These are phyloP conservation scores for Xylota segnis DNA, from an alignment of 2,888 invertebrate species.

Conservation along the genomic window DNA sequence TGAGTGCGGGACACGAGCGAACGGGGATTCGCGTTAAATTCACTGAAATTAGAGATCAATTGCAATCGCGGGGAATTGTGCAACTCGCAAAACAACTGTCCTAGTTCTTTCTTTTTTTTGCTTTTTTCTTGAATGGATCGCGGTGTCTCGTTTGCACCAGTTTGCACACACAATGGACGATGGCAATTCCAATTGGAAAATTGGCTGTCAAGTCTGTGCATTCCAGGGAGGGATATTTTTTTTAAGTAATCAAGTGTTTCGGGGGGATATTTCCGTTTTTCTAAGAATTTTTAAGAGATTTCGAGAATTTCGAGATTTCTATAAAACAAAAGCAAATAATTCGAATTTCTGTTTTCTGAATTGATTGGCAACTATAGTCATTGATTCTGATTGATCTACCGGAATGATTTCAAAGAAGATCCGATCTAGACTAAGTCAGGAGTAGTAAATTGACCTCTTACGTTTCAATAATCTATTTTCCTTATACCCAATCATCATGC, in stretches of 20 bases:
- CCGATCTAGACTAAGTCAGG: too few relatives aligned
- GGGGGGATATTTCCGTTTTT: constrained; percentile 10
- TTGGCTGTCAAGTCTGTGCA: constrained; percentile 19
- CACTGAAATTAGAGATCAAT: constrained; percentile 26
- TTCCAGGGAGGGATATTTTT: constrained; percentile 39
- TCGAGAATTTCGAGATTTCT: neutral
- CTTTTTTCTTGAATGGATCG: constrained; percentile 18
- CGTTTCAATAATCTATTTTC: too few relatives aligned
- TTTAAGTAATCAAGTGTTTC: neutral
- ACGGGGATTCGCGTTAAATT: constrained; percentile 16
- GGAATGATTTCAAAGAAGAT: too few relatives aligned
- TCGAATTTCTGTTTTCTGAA: too few relatives aligned
- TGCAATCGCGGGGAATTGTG: constrained; percentile 63
- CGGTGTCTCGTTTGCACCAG: constrained; percentile 68
- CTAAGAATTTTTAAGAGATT: neutral
- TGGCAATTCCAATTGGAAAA: constrained; percentile 57
- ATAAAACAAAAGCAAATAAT: neutral
- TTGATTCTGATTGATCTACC: too few relatives aligned
- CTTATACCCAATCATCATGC: too few relatives aligned
- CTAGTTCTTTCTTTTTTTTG: constrained; percentile 56
- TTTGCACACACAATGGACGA: constrained; percentile 46
- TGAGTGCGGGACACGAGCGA: neutral
- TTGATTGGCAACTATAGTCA: too few relatives aligned
- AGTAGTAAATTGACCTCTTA: too few relatives aligned
- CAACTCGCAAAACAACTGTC: constrained; percentile 72